Conservation (phyloP, 2,888 invertebrate genomes). For the Calliopum simillimum region DNA sequence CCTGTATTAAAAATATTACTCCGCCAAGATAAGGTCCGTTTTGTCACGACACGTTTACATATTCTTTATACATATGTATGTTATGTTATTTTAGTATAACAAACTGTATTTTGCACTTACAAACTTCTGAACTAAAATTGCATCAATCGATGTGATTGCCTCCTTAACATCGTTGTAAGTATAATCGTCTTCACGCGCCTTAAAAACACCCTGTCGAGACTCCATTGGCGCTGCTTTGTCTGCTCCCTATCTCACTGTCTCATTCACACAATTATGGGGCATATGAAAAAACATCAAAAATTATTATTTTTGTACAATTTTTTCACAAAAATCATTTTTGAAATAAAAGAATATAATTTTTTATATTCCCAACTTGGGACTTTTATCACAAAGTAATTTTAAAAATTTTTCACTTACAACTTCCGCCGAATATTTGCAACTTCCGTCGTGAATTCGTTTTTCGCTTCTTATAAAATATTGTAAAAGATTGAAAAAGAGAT, state of each 20-base stretch:
- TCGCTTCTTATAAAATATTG: background rate
- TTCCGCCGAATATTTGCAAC: conserved; percentile 25
- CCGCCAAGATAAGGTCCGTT: too few relatives aligned
- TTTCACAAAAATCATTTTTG: background rate
- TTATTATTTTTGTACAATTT: background rate
- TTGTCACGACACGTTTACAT: too few relatives aligned
- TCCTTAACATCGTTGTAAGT: conserved; percentile 9
- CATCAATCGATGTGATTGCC: conserved; percentile 10
- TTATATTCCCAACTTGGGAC: background rate
- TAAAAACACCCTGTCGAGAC: conserved; percentile 7
- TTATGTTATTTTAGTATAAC: too few relatives aligned
- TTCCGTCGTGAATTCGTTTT: conserved; percentile 13
- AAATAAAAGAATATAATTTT: background rate
- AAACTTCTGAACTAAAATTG: background rate
- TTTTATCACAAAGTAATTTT: background rate
- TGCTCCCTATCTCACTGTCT: background rate
- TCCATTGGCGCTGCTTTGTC: conserved; percentile 2
- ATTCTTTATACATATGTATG: too few relatives aligned
- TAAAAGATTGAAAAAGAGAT: too few relatives aligned
- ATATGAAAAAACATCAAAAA: background rate
- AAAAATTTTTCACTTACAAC: conserved; percentile 13
- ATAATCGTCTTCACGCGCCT: background rate
- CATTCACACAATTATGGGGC: background rate
- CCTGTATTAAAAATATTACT: too few relatives aligned
- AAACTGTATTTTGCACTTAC: background rate